Base-by-base conservation (phyloP, 2,797 vertebrate species). In the Chelmon rostratus region DNA sequence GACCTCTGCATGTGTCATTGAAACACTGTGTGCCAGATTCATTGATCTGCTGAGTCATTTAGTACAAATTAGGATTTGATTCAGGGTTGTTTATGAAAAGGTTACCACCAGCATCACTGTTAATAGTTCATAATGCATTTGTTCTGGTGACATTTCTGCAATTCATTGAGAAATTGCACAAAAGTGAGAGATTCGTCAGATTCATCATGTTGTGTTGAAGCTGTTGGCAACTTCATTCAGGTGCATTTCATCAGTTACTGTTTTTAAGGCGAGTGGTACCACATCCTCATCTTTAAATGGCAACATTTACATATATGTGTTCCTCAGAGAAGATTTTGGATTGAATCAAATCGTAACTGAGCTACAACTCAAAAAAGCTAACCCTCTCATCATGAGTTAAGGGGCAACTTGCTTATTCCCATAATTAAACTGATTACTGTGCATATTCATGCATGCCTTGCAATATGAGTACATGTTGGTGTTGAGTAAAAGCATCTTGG, bases 61-160 rank as follows among this genome's bases (percentile, higher is more conserved):
- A 64, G 71, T 61, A 61, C 2, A 5, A 33, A 12, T 63, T 16
- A 64, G 6, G 37, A 70, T 56, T 21, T 21, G 10, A 67, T 38
- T 42, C 12, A 9, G 33, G 35, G 10, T 5, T 10, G 8, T 35
- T 78, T 35, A 31, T 53, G 9, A 63, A 1, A 61, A 49, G 40
- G 23, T 46, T 31, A n/a, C 18, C 18, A 25, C 25, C 19, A 10
- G 23, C 46, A 40, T 16, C 6, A 35, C 6, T 9, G 47, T 61
- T 19, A 6, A 25, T 50, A 64, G 33, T 68, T 72, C 73, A 25
- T 50, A 64, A 33, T 68, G 73, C 63, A 58, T 33, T 44, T 25
- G 37, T 37, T 76, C 11, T 9, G 10, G 37, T 8, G 31, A 46
- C 49, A 54, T 57, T 53, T 54, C 23, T 59, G 28, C 16, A 35